Conservation (phyloP, 2,113 vertebrate species). For the Marcusenius ussheri region DNA sequence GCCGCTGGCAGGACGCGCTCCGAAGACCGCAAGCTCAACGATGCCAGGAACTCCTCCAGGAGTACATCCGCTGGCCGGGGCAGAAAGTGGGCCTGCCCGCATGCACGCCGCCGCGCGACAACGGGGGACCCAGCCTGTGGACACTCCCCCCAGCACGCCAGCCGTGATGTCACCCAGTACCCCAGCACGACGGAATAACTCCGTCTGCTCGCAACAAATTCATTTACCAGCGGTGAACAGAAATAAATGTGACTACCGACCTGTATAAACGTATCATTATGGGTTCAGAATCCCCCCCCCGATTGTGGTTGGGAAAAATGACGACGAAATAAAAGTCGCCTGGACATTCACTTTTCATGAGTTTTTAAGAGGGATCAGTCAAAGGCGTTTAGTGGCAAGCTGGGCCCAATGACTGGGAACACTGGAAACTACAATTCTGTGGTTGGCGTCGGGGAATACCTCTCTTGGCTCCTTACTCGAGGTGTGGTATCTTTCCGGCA, state of each 20-base stretch:
- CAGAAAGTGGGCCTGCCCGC: background rate
- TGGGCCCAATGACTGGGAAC: background rate
- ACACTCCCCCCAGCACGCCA: background rate
- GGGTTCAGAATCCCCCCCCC: background rate
- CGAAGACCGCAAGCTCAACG: background rate
- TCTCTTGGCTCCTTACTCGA: background rate
- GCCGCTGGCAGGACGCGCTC: background rate
- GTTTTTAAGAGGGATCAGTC: background rate
- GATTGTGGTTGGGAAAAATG: slow-evolving; percentile 22
- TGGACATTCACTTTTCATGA: slow-evolving; percentile 18
- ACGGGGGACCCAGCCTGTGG: background rate
- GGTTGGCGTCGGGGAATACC: slow-evolving; percentile 13
- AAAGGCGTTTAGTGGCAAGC: background rate
- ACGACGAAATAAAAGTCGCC: slow-evolving; percentile 14
- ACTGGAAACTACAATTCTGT: slow-evolving; percentile 11
- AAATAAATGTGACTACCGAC: slow-evolving; percentile 27
- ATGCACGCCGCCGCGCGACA: background rate
- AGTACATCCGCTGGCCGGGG: background rate
- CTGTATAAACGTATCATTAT: slow-evolving; percentile 27
- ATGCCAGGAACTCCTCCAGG: background rate
- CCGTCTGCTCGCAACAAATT: slow-evolving; percentile 8
- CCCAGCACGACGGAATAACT: background rate
- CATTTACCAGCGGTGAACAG: slow-evolving; percentile 16
- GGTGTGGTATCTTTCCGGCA: background rate
- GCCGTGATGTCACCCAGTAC: slow-evolving; percentile 7